Conservation (phyloP, 2,797 vertebrate genomes). For the Pipistrellus kuhlii region DNA sequence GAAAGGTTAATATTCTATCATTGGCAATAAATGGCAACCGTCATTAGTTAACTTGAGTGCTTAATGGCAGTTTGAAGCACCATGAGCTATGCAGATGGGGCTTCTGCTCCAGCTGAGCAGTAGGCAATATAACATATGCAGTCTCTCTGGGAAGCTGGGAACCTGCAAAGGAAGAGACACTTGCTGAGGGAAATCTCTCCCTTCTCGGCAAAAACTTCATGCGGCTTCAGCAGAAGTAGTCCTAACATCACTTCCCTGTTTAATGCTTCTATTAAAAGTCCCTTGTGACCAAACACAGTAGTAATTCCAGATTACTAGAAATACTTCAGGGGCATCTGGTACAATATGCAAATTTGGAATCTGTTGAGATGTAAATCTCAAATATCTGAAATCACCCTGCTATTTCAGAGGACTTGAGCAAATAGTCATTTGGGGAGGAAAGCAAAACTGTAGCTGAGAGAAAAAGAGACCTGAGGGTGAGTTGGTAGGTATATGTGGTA, state of each 20-base stretch:
- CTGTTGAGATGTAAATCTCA: not conserved
- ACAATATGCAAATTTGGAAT: not conserved
- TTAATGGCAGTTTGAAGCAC: slow-evolving; percentile 26
- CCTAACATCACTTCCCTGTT: slow-evolving; percentile 35
- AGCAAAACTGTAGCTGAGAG: not conserved
- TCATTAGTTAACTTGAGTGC: not conserved
- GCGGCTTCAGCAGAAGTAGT: not conserved
- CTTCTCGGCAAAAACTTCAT: slow-evolving; percentile 38
- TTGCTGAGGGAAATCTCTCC: not conserved
- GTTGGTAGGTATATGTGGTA: not conserved
- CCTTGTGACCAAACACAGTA: not conserved
- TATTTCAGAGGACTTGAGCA: not conserved
- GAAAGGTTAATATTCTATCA: not conserved
- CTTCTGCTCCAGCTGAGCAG: slow-evolving; percentile 31
- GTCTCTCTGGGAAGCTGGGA: not conserved
- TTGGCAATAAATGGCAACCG: not conserved
- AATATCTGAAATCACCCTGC: slow-evolving; percentile 21
- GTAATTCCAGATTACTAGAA: slow-evolving; percentile 31
- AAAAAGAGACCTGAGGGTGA: slow-evolving; percentile 37
- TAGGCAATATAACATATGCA: not conserved
- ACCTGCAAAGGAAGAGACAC: slow-evolving; percentile 30
- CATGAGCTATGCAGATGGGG: not conserved
- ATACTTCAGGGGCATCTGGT: not conserved
- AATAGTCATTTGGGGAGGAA: slow-evolving; percentile 1
- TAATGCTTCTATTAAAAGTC: slow-evolving; percentile 42